Evolutionary conservation across 1,140 invertebrate species (phyloP).

Genomic region (Hypothenemus hampei): DNA sequence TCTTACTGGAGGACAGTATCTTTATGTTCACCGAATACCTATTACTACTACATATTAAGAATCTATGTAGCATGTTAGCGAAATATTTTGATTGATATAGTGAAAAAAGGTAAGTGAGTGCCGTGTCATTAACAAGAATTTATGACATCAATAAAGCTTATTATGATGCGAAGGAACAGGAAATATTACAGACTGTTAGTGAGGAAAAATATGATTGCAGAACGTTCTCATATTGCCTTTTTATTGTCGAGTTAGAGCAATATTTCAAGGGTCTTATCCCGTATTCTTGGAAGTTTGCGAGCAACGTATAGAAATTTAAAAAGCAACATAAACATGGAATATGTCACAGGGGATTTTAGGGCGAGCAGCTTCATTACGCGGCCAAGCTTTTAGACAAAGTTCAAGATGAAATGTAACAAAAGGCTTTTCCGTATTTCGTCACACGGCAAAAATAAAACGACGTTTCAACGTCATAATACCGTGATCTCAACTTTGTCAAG

Average conservation of each 20-base stretch:
- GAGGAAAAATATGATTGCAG: background rate
- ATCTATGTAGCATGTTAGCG: too few species aligned
- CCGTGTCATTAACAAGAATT: background rate
- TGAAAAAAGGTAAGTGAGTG: too few species aligned
- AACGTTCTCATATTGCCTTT: background rate
- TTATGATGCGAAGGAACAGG: background rate
- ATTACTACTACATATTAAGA: too few species aligned
- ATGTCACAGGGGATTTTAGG: background rate
- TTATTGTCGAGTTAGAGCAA: background rate
- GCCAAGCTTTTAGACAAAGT: too few species aligned
- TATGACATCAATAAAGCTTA: background rate
- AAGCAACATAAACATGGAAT: background rate
- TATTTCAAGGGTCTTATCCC: background rate
- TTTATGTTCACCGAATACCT: conserved; percentile 5
- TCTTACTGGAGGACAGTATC: conserved; percentile 6
- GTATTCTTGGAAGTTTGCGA: background rate
- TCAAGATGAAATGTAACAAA: too few species aligned
- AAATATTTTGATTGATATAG: too few species aligned
- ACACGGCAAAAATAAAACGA: too few species aligned
- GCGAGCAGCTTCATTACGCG: too few species aligned
- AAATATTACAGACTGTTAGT: background rate
- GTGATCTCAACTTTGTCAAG: too few species aligned
- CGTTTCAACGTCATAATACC: too few species aligned
- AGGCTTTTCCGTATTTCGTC: too few species aligned
- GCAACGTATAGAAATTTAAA: background rate